These are phyloP conservation scores for Microctonus brassicae DNA, from an alignment of 2,888 invertebrate genomes.

Conservation along the genomic window DNA sequence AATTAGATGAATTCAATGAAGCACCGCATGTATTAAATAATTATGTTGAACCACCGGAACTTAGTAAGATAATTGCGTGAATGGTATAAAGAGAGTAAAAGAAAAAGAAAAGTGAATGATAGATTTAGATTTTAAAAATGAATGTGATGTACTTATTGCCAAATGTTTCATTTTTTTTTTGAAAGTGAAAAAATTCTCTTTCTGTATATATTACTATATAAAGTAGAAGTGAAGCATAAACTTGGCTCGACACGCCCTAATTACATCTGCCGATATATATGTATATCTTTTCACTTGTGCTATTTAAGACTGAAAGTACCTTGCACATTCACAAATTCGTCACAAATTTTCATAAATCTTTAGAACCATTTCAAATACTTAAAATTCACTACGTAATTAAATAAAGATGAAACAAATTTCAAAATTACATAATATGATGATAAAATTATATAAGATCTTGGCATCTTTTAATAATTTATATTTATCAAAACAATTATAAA, in stretches of 20 bases:
- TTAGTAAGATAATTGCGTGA: conserved; percentile 67
- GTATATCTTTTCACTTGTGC: conserved; percentile 44
- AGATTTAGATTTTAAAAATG: conserved; percentile 40
- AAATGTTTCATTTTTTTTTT: conserved; percentile 49
- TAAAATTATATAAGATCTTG: neutral
- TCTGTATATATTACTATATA: too few species aligned
- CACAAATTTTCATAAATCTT: conserved; percentile 28
- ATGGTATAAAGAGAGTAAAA: conserved; percentile 17
- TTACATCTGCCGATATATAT: conserved; percentile 38
- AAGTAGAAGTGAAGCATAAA: too few species aligned
- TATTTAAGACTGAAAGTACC: conserved; percentile 66
- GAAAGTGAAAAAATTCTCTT: conserved; percentile 42
- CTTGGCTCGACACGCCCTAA: too few species aligned
- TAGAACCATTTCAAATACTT: conserved; percentile 12
- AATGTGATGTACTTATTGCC: conserved; percentile 64
- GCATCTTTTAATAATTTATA: neutral
- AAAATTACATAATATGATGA: neutral
- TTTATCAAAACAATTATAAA: neutral
- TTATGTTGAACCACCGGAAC: conserved; percentile 69
- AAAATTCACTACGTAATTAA: neutral
- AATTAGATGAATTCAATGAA: conserved; percentile 91
- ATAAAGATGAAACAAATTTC: neutral
- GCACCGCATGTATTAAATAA: conserved; percentile 86
- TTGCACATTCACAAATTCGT: conserved; percentile 48
- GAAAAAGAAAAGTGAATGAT: conserved; percentile 33